Base-by-base conservation (phyloP, 2,113 vertebrate species). In the Ibidorhyncha struthersii region DNA sequence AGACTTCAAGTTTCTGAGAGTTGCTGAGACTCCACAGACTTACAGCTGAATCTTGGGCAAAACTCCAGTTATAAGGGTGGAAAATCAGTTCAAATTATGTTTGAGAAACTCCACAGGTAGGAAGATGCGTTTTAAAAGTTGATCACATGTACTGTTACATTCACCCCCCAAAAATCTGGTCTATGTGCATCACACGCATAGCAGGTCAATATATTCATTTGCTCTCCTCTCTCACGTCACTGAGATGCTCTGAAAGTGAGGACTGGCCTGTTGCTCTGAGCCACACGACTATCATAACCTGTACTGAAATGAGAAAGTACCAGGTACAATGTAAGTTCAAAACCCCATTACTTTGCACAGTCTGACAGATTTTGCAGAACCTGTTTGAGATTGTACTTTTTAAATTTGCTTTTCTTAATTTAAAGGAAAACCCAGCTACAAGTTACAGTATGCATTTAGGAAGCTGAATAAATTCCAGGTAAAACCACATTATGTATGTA, bases 171-270 rank as follows among this genome's bases (percentile, higher is more conserved):
- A 77, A 45, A 77, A 22, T 40, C 12, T 23, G 43, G 27, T 10
- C 30, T 27, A 2, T 13, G 41, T 43, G 18, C 17, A 32, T 43
- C 1, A 0, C 19, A 34, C 2, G 0, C 8, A 11, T 4, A 41
- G 20, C 12, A 27, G 13, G 22, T 47, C 34, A 50, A 11, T 14
- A 12, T 14, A 8, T 26, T 61, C 1, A 0, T 19, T 38, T 59
- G 6, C 2, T 85, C 19, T 76, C 26, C 40, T 49, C 32, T 52
- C 26, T 47, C 2, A 0, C 23, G 8, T 26, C 0, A 0, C 36
- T 29, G 59, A 66, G 34, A 17, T n/a, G 7, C 7, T 53, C 62
- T 63, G 66, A 55, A 67, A 82, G 16, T 18, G 36, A 18, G 6
- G 30, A 77, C 22, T 50, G 22, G 12, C 9, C 21, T 82, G 13